These are phyloP conservation scores for Trichacis sp. DNA, from an alignment of 2,888 invertebrate genomes.

Conservation along the genomic window DNA sequence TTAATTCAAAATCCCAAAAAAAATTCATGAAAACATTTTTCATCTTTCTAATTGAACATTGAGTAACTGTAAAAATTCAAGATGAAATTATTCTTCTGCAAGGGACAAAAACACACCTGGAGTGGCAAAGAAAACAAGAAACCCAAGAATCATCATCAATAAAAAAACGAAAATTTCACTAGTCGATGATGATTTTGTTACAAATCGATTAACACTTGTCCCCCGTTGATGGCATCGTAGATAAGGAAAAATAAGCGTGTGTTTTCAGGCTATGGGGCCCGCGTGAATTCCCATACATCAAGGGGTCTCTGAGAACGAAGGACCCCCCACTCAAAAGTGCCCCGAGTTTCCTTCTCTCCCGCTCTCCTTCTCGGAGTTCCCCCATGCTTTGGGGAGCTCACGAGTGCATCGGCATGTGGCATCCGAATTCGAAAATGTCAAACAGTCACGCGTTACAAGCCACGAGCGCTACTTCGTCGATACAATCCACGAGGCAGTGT, in stretches of 20 bases:
- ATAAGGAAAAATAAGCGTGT: conserved; percentile 23
- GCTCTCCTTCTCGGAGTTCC: conserved; percentile 20
- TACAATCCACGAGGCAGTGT: too few species aligned
- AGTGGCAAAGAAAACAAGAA: too few species aligned
- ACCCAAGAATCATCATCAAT: too few species aligned
- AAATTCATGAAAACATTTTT: too few species aligned
- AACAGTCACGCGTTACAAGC: conserved; percentile 65
- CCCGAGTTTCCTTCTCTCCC: conserved; percentile 50
- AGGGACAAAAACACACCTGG: too few species aligned
- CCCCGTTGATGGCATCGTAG: neutral
- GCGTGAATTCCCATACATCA: conserved; percentile 69
- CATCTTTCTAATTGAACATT: too few species aligned
- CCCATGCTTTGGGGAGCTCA: conserved; percentile 41
- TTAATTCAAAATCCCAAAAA: too few species aligned
- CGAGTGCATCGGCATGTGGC: conserved; percentile 66
- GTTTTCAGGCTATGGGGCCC: conserved; percentile 45
- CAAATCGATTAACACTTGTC: conserved; percentile 4
- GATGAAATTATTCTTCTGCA: too few species aligned
- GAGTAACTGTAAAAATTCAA: too few species aligned
- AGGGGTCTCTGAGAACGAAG: conserved; percentile 64
- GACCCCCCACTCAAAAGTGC: conserved; percentile 51
- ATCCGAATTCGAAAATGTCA: conserved; percentile 67
- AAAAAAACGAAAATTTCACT: too few species aligned
- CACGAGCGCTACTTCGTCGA: conserved; percentile 40
- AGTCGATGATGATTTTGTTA: too few species aligned